Conservation (phyloP, 2,113 vertebrate species). For the Myanophis thanlyinensis region DNA sequence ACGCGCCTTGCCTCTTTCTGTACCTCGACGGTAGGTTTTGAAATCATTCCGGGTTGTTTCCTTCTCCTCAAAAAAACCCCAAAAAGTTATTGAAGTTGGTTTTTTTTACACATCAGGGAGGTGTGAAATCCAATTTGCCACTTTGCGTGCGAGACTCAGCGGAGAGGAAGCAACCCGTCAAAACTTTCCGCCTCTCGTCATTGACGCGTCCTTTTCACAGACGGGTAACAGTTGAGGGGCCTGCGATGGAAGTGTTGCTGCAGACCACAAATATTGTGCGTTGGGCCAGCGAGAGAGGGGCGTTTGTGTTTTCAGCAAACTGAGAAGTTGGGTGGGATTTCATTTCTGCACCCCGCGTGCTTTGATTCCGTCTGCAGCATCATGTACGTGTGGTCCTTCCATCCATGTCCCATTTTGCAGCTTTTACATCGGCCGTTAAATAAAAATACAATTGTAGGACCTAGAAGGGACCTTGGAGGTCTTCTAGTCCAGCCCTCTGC, state of each 20-base stretch:
- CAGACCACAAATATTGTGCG: neutral
- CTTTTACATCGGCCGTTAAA: neutral
- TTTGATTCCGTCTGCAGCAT: neutral
- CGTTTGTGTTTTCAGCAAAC: neutral
- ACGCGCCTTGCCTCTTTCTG: neutral
- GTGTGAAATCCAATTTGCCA: neutral
- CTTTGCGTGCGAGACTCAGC: neutral
- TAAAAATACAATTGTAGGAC: neutral
- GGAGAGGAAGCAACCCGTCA: neutral
- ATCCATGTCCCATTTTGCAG: neutral
- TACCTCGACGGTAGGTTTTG: constrained; percentile 3
- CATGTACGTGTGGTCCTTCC: rapidly evolving
- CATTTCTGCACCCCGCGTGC: neutral
- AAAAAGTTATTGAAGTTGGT: neutral
- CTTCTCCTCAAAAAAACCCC: neutral
- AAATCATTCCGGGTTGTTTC: neutral
- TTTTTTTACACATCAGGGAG: neutral
- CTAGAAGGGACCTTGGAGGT: neutral
- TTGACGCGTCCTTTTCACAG: neutral
- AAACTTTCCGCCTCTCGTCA: neutral
- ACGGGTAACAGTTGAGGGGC: neutral
- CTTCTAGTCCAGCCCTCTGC: neutral
- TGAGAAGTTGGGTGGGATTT: neutral
- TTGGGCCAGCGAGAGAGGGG: neutral
- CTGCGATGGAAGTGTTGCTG: neutral